phyloP scores from a whole-genome alignment of 2,888 invertebrate genomes.

The Platycnemis pennipes region DNA sequence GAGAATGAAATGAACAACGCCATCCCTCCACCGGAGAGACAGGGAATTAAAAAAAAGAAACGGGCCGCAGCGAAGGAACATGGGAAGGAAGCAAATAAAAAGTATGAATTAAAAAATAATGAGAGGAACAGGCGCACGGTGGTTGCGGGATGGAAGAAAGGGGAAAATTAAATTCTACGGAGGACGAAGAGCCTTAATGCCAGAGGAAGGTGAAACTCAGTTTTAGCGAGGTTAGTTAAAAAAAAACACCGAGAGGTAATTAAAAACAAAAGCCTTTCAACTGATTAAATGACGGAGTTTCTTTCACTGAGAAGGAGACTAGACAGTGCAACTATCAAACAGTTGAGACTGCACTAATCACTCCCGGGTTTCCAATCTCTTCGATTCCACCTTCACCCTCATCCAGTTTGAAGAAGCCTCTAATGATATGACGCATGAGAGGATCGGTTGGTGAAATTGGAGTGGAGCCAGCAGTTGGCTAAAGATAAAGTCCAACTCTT shows the following conservation, averaged over 20 bases:
- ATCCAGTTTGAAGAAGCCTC: too few species aligned
- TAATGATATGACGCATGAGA: too few species aligned
- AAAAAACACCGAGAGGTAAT: neutral
- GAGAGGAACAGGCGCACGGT: neutral
- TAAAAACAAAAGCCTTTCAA: neutral
- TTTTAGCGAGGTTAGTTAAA: neutral
- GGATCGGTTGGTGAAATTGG: too few species aligned
- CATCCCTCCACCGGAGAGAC: neutral
- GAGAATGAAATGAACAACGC: neutral
- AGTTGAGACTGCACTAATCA: neutral
- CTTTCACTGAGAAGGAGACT: neutral
- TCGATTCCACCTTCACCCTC: too few species aligned
- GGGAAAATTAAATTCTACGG: neutral
- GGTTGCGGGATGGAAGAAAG: neutral
- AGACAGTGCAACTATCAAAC: neutral
- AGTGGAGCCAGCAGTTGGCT: too few species aligned
- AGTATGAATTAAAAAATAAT: conserved; percentile 16
- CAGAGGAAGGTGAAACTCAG: neutral
- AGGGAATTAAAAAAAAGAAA: neutral
- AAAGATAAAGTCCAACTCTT: too few species aligned
- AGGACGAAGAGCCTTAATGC: neutral
- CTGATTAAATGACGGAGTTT: neutral
- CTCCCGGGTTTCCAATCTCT: too few species aligned
- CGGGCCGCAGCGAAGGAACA: neutral
- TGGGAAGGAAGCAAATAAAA: neutral